Percentiles rank a stretch among this genome's conserved stretches.
Evolutionary conservation across 1,140 invertebrate genomes (phyloP).

Genomic region (Drosophila gunungcola): DNA sequence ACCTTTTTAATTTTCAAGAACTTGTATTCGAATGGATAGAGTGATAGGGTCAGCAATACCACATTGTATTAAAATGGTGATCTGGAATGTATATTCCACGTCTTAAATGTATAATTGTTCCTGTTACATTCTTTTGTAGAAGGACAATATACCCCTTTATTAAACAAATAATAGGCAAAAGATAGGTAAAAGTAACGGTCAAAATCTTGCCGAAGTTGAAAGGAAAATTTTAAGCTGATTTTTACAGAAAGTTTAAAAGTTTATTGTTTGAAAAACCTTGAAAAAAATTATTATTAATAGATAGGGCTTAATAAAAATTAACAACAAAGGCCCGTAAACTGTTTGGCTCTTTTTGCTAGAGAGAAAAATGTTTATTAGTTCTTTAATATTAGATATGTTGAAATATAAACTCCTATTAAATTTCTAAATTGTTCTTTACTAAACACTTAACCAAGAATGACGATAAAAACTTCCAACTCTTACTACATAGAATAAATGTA

Average conservation of each 20-base stretch:
- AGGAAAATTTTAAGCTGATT: constrained; percentile 32
- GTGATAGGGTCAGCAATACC: too few relatives aligned
- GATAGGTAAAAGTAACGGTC: constrained; percentile 58
- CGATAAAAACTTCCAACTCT: too few relatives aligned
- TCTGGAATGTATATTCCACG: too few relatives aligned
- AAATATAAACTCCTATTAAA: too few relatives aligned
- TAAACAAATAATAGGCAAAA: background rate
- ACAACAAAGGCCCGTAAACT: background rate
- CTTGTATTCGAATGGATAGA: too few relatives aligned
- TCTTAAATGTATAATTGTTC: background rate
- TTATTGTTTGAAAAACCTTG: constrained; percentile 19
- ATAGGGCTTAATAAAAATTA: constrained; percentile 3
- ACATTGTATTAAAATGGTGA: too few relatives aligned
- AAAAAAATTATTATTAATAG: constrained; percentile 10
- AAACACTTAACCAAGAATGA: too few relatives aligned
- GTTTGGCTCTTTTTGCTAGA: background rate
- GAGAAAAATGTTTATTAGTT: too few relatives aligned
- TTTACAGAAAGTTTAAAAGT: constrained; percentile 41
- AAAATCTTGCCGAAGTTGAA: constrained; percentile 46
- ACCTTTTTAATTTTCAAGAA: too few relatives aligned
- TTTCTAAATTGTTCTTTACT: too few relatives aligned
- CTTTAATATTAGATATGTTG: too few relatives aligned
- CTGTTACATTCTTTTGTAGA: background rate
- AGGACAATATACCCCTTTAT: background rate
- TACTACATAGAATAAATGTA: too few relatives aligned